Conservation (phyloP, 2,113 vertebrate genomes). For the Boulengeromyrus knoepffleri region DNA sequence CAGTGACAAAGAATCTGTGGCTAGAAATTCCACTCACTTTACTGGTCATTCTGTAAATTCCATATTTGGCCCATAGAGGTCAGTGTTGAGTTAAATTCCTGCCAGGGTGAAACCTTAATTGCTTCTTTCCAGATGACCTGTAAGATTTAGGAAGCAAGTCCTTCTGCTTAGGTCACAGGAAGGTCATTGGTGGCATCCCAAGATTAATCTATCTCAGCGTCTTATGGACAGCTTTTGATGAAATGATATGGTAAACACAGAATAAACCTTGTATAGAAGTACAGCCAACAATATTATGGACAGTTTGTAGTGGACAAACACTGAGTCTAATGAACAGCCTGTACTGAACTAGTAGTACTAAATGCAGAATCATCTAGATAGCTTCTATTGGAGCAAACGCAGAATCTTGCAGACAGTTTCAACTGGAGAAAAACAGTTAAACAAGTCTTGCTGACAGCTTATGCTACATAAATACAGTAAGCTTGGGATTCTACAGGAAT, state of each 20-base stretch:
- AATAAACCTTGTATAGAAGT: neutral
- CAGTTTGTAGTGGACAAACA: neutral
- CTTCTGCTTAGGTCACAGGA: neutral
- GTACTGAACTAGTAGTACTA: neutral
- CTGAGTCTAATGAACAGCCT: neutral
- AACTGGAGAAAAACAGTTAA: neutral
- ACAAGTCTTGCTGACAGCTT: constrained; percentile 5
- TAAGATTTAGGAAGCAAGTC: neutral
- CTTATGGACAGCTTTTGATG: neutral
- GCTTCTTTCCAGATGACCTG: neutral
- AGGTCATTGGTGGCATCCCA: neutral
- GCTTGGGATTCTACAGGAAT: neutral
- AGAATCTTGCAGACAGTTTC: neutral
- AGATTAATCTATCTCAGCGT: neutral
- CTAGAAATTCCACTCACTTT: neutral
- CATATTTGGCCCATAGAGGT: constrained; percentile 20
- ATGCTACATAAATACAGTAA: neutral
- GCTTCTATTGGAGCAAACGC: neutral
- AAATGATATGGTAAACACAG: neutral
- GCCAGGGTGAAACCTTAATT: neutral
- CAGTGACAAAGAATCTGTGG: neutral
- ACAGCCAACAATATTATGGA: neutral
- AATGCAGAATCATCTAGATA: neutral
- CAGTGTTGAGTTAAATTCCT: constrained; percentile 25
- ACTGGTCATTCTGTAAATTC: neutral